Conservation (phyloP, 2,888 invertebrate species). For the Malthinus flaveolus region DNA sequence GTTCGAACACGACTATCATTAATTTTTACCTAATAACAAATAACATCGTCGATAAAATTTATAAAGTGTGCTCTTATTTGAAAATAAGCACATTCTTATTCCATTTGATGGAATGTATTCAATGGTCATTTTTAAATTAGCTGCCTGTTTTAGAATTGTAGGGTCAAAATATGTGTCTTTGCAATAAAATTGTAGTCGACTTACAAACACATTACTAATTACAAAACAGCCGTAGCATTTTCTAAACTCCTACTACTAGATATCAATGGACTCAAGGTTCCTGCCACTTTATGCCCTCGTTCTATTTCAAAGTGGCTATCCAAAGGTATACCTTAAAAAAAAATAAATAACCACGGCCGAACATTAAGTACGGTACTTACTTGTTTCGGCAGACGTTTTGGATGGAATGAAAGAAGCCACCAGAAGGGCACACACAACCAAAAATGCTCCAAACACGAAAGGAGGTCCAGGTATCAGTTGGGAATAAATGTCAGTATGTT, state of each 20-base stretch:
- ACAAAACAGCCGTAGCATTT: constrained; percentile 51
- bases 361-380: constrained; percentile 57
- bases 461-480: constrained; percentile 91
- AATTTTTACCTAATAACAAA: too few relatives aligned
- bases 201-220: constrained; percentile 30
- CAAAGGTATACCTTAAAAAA: constrained; percentile 61
- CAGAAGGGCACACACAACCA: constrained; percentile 93
- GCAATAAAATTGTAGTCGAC: constrained; percentile 8
- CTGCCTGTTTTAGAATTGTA: not conserved
- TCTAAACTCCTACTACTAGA: constrained; percentile 51
- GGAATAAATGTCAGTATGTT: constrained; percentile 58
- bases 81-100: too few relatives aligned
- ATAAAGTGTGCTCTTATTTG: too few relatives aligned
- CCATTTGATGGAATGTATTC: too few relatives aligned
- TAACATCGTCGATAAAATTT: too few relatives aligned
- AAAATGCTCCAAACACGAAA: constrained; percentile 95
- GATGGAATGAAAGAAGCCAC: constrained; percentile 81
- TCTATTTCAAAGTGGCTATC: constrained; percentile 84
- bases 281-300: constrained; percentile 74
- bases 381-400: constrained; percentile 60
- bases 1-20: too few relatives aligned
- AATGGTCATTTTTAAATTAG: not conserved
- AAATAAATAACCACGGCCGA: not conserved
- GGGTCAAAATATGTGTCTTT: not conserved
- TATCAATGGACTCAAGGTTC: constrained; percentile 79